Percentiles rank a stretch among this genome's conserved stretches.
Conservation (phyloP, 2,113 vertebrate genomes). For the Lepidothrix coronata region DNA sequence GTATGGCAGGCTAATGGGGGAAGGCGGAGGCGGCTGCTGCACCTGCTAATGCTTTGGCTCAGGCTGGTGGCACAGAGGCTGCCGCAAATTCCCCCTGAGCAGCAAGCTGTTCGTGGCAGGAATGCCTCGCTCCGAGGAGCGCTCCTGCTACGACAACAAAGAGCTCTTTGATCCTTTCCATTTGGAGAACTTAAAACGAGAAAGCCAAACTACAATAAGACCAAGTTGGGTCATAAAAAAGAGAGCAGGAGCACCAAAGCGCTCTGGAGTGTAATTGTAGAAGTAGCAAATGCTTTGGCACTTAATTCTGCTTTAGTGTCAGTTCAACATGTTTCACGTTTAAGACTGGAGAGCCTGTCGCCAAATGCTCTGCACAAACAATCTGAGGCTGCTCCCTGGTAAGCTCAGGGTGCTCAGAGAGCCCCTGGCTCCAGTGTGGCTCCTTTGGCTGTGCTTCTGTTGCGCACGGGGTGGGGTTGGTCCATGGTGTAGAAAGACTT, state of each 20-base stretch:
- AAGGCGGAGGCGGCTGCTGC: not conserved
- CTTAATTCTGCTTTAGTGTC: constrained; percentile 58
- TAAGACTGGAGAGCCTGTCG: not conserved
- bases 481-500: fast-evolving
- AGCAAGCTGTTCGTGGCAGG: constrained; percentile 42
- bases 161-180: constrained; percentile 67
- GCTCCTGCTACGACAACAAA: constrained; percentile 50
- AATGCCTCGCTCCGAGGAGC: not conserved
- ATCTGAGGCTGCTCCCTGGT: not conserved
- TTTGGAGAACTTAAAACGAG: constrained; percentile 61
- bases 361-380: constrained; percentile 70
- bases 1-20: not conserved
- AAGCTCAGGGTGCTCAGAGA: not conserved
- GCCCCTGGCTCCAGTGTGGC: not conserved
- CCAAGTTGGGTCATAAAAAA: constrained; percentile 66
- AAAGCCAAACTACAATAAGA: constrained; percentile 58
- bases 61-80: constrained; percentile 19
- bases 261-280: constrained; percentile 53
- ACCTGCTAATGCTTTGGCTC: constrained; percentile 54
- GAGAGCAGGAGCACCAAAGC: constrained; percentile 41
- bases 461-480: fast-evolving
- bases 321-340: constrained; percentile 31
- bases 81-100: not conserved
- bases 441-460: not conserved
- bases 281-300: constrained; percentile 70